phyloP scores from a whole-genome alignment of 2,797 vertebrate species.

The Allobates femoralis region DNA sequence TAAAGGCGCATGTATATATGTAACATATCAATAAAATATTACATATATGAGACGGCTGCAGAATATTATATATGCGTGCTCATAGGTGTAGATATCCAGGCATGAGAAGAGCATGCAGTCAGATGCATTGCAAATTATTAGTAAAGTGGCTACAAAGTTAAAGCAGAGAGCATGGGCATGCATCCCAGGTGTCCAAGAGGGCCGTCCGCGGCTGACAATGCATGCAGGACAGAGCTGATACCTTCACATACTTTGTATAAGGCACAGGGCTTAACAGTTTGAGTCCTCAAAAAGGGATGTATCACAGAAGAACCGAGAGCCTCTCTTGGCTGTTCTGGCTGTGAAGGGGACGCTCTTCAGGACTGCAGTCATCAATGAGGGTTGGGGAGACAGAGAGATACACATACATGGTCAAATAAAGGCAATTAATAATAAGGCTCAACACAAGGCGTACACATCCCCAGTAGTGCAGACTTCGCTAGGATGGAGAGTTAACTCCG shows the following conservation, averaged over 20 bases:
- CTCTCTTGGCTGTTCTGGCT: conserved; percentile 96
- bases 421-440: background rate
- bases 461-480: background rate
- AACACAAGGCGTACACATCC: background rate
- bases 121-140: conserved; percentile 40
- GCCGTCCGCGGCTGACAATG: conserved; percentile 26
- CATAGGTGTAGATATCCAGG: background rate
- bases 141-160: conserved; percentile 57
- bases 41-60: background rate
- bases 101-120: conserved; percentile 43
- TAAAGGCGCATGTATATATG: background rate
- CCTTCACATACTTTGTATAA: conserved; percentile 70
- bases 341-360: conserved; percentile 99
- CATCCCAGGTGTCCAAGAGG: conserved; percentile 51
- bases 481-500: background rate
- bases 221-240: conserved; percentile 60
- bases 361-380: conserved; percentile 78
- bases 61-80: background rate
- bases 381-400: conserved; percentile 64
- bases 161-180: conserved; percentile 48
- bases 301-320: conserved; percentile 98
- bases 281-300: conserved; percentile 95
- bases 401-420: conserved; percentile 41
- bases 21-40: background rate
- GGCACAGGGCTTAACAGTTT: conserved; percentile 90